Conservation (phyloP, 1,140 invertebrate species). For the Sycobia sp. region DNA sequence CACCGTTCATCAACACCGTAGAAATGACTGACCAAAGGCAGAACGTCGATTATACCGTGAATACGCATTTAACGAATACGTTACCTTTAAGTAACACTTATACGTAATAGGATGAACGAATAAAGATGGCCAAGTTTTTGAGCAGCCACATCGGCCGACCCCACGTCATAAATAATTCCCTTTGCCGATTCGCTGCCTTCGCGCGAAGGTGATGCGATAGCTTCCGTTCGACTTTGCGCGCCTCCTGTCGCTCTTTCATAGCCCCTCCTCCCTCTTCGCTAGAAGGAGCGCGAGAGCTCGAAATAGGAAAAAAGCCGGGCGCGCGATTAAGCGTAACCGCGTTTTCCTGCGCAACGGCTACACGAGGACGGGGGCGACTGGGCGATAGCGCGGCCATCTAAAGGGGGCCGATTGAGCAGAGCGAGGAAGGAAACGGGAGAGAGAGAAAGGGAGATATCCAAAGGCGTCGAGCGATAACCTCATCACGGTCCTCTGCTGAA, state of each 20-base stretch:
- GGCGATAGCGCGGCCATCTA: no score
- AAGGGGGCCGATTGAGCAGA: background rate
- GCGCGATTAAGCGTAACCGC: conserved; percentile 27
- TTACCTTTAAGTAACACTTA: no score
- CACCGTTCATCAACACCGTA: no score
- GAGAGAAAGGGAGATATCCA: background rate
- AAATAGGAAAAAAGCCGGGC: conserved; percentile 3
- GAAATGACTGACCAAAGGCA: no score
- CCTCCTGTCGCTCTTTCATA: no score
- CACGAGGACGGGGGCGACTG: background rate
- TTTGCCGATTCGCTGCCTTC: background rate
- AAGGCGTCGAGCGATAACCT: conserved; percentile 43
- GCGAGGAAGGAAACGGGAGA: background rate
- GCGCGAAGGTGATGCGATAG: background rate
- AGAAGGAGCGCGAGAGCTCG: conserved; percentile 5
- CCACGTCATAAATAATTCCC: conserved; percentile 15
- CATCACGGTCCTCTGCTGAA: conserved; percentile 54
- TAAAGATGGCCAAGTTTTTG: background rate
- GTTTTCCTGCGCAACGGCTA: conserved; percentile 6
- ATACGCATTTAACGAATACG: no score
- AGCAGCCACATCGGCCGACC: background rate
- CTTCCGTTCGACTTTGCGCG: no score
- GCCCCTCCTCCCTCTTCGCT: background rate
- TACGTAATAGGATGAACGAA: no score
- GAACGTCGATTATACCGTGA: no score